Base-by-base conservation (phyloP, 2,888 invertebrate genomes). In the Cerceris rybyensis region DNA sequence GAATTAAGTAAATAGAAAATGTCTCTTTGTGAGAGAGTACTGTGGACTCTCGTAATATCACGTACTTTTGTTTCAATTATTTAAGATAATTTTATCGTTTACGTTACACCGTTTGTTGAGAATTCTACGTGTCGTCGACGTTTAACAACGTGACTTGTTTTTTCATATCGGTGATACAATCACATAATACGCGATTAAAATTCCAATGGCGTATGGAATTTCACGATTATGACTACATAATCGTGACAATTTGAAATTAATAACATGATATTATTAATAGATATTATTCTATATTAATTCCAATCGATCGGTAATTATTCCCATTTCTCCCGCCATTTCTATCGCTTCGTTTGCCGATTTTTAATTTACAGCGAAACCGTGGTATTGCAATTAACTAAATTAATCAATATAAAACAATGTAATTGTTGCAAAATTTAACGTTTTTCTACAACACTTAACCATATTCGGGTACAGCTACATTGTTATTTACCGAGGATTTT, bases 41-140 rank as follows among this genome's bases (percentile, higher is more conserved):
- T 28, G 49, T 9, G n/a, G 13, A 16, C 46, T 6, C 49, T n/a
- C 13, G 28, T 52, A 7, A 17, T 63, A 14, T 54, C 52, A 61
- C 59, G 13, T 63, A 28, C 55, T 55, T 42, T 13, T 55, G 68
- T 50, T 46, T 60, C 17, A 28, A 28, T 28, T 28, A 39, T 54
- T 50, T 63, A 60, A 69, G 60, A 66, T 75, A 55, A 76, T 63
- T 86, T 78, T 80, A 86, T 83, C 80, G 85, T 83, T 80, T 78
- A 46, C 73, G 82, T 83, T 84, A 84, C 85, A 28, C 28, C 28
- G 86, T 85, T 85, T 82, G 83, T 77, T 80, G 79, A 75, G 78
- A 78, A 81, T 85, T 86, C 78, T 46, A 69, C 66, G 81, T 75
- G 66, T 69, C 65, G 46, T 6, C 55, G 58, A 54, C 63, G 76